Percentiles rank a stretch among this genome's conserved stretches.
Conservation (phyloP, 92 coral and sea anemone genomes). For the Bergia sp. region DNA sequence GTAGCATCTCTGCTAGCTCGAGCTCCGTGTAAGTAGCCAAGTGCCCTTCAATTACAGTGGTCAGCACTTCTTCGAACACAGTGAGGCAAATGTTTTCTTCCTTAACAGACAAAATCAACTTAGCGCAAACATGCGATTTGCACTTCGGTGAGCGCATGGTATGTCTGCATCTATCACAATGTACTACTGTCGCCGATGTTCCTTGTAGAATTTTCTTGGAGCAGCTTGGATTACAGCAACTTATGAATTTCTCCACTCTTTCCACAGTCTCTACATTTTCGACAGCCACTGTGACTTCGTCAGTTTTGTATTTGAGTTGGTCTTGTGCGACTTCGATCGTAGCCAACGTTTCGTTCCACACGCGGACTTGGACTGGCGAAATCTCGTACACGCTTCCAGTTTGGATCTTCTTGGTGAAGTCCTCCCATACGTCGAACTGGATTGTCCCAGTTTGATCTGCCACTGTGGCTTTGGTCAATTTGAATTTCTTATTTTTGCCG, state of each 20-base stretch:
- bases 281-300: slow-evolving; percentile 21
- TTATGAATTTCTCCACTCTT: slow-evolving; percentile 36
- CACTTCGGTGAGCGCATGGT: background rate
- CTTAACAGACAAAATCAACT: slow-evolving; percentile 8
- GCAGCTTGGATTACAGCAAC: slow-evolving; percentile 27
- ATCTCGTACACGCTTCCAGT: slow-evolving; percentile 45
- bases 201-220: slow-evolving; percentile 30
- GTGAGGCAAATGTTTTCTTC: background rate
- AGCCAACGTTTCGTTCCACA: slow-evolving; percentile 12
- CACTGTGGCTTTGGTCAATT: slow-evolving; percentile 3
- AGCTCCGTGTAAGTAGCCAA: background rate
- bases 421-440: slow-evolving; percentile 25
- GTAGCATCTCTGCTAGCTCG: slow-evolving; percentile 23
- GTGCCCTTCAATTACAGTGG: slow-evolving; percentile 12
- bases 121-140: slow-evolving; percentile 36
- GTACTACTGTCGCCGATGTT: slow-evolving; percentile 13
- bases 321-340: background rate
- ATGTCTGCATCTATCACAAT: slow-evolving; percentile 47
- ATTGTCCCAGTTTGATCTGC: slow-evolving; percentile 26
- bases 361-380: slow-evolving; percentile 31
- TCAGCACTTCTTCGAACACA: slow-evolving; percentile 8
- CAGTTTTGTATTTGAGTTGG: background rate
- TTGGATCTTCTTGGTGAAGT: slow-evolving; percentile 2
- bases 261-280: slow-evolving; percentile 10
- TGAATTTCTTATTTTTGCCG: background rate